Conservation (phyloP, 2,888 invertebrate genomes). For the Trachelus tabidus region DNA sequence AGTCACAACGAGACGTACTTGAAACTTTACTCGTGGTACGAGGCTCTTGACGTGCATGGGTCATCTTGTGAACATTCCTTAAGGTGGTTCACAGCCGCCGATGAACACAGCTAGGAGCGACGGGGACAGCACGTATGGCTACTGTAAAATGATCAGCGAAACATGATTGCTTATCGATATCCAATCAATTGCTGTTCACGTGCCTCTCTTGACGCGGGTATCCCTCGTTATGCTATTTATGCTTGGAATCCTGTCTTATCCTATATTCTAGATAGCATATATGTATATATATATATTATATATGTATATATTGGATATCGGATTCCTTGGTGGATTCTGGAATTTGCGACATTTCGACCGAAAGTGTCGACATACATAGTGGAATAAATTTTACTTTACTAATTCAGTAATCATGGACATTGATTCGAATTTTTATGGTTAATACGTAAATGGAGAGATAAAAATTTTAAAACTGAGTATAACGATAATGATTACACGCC, state of each 20-base stretch:
- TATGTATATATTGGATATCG: neutral
- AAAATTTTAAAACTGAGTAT: no score
- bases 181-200: neutral
- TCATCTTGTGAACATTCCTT: neutral
- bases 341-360: neutral
- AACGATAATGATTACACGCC: neutral
- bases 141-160: neutral
- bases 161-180: neutral
- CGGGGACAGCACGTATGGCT: neutral
- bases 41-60: neutral
- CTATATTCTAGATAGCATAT: neutral
- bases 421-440: neutral
- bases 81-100: neutral
- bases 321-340: neutral
- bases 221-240: neutral
- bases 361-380: neutral
- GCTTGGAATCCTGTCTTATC: neutral
- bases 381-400: neutral
- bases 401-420: neutral
- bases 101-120: neutral
- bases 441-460: neutral
- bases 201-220: neutral
- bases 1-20: neutral
- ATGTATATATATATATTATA: no score
- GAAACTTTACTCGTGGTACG: neutral